Evolutionary conservation across 2,888 invertebrate genomes (phyloP).

Genomic region (Callimorpha dominula): DNA sequence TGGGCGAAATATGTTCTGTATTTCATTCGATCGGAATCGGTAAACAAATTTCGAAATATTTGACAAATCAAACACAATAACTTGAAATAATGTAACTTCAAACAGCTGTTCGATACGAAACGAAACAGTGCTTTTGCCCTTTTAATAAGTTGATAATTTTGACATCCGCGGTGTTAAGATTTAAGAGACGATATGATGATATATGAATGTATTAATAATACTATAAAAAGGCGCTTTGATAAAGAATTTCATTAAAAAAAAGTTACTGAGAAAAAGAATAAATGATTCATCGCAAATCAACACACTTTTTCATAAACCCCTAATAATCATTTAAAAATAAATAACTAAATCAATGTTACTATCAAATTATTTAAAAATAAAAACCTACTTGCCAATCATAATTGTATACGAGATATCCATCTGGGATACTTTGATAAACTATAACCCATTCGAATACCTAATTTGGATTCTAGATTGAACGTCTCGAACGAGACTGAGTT

Average conservation of each 20-base stretch:
- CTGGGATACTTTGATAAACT: background rate
- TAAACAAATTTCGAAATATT: too few species aligned
- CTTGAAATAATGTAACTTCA: background rate
- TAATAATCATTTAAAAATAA: background rate
- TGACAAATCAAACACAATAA: too few species aligned
- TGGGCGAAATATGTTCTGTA: too few species aligned
- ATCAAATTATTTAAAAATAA: background rate
- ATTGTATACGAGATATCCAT: background rate
- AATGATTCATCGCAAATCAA: background rate
- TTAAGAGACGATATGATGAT: too few species aligned
- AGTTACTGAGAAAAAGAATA: background rate
- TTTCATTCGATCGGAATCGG: too few species aligned
- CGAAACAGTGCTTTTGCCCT: background rate
- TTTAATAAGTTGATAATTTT: background rate
- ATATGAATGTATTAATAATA: too few species aligned
- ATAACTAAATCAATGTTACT: background rate
- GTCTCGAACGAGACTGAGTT: constrained; percentile 3
- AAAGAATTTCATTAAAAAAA: too few species aligned
- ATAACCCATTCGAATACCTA: constrained; percentile 12
- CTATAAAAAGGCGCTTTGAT: too few species aligned
- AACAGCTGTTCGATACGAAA: background rate
- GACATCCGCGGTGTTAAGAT: too few species aligned
- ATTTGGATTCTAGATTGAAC: constrained; percentile 21
- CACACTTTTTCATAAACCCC: background rate
- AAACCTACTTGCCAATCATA: background rate